Evolutionary conservation across 2,113 vertebrate genomes (phyloP), one percentile per base, ranked within the genome.

Genomic region (Malurus elegans): DNA sequence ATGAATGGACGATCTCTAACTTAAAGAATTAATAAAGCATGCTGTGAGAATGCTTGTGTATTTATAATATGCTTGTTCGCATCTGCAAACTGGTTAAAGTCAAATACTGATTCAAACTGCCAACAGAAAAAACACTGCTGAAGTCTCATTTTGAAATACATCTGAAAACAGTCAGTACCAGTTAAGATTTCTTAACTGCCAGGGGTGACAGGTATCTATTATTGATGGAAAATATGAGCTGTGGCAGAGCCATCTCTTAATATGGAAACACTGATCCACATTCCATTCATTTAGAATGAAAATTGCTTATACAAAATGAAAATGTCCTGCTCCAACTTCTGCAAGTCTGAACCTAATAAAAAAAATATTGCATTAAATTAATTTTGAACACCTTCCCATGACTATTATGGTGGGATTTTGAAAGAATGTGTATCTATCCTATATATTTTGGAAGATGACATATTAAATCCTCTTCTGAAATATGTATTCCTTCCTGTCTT

Each of bases 151-250:
- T 93, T 87, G 56, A 94, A 88, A 50, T 54, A 57, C 21, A 51
- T 48, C 75, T 78, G 50, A 28, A 92, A 83, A 86, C 5, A 78
- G 42, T 45, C 42, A 34, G 25, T n/a, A 32, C 15, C 53, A 81
- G 60, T 72, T 89, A 82, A n/a, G n/a, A 67, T 53, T 87, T 92
- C 48, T 75, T 81, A 88, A 73, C 58, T 90, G 31, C 56, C 24
- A 61, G 31, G 21, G 19, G 32, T 91, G 85, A 60, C 85, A 82
- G 36, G 14, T 75, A 70, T 83, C 47, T 91, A 72, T 89, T 94
- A 91, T 38, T 90, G 62, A 88, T 86, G 50, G 69, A 86, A 85
- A 81, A 92, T 56, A 87, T 60, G 67, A 96, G 42, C 72, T 86
- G 42, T 48, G 38, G 61, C 44, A 94, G 76, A 83, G 61, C 32